Evolutionary conservation across 2,113 vertebrate genomes (phyloP).

Genomic region (Apodemus sylvaticus): DNA sequence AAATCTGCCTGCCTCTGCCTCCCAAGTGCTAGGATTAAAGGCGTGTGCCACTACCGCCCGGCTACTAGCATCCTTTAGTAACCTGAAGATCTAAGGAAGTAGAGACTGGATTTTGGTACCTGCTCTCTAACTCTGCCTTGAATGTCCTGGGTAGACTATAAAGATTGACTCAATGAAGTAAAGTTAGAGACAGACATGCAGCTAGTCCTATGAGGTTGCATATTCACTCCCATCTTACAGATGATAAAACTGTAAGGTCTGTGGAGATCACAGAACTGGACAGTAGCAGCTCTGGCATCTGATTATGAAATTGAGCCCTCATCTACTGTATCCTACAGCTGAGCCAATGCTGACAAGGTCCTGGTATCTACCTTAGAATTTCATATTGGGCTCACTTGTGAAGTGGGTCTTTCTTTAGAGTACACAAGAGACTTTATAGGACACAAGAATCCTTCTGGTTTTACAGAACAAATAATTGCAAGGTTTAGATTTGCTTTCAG

Average conservation of each 20-base stretch:
- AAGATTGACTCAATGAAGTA: neutral
- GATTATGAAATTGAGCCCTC: neutral
- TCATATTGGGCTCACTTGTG: neutral
- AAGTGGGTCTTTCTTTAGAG: conserved; percentile 40
- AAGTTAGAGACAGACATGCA: neutral
- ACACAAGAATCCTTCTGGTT: neutral
- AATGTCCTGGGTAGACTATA: neutral
- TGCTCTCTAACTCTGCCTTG: neutral
- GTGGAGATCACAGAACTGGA: neutral
- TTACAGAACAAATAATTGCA: neutral
- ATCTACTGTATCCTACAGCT: no score
- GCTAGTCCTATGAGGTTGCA: neutral
- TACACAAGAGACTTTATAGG: neutral
- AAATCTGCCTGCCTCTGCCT: no score
- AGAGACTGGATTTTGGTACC: neutral
- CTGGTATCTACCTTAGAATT: neutral
- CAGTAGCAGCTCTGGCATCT: neutral
- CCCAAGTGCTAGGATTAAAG: no score
- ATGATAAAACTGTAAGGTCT: neutral
- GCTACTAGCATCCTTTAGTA: neutral
- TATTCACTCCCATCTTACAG: neutral
- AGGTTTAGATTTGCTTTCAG: conserved; percentile 3
- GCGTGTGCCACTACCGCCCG: no score
- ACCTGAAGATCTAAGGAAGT: neutral
- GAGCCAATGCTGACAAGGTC: neutral